Evolutionary conservation across 53 echinoderm and acorn worm species (phyloP).

Genomic region (Astropecten irregularis): DNA sequence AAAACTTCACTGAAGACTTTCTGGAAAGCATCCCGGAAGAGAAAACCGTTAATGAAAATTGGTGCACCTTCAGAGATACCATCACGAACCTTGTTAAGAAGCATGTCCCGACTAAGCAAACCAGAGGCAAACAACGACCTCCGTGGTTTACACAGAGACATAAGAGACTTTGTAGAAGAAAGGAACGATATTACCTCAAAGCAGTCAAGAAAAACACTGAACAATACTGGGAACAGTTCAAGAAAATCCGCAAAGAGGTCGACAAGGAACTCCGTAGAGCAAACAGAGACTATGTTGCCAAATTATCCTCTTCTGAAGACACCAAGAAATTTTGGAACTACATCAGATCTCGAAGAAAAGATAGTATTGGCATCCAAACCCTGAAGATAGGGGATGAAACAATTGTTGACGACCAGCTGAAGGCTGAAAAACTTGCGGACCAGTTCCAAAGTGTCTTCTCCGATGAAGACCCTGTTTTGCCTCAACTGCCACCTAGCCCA

Average conservation of each 20-base stretch:
- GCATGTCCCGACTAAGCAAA: slow-evolving; percentile 32
- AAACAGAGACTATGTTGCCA: not conserved
- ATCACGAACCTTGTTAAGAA: slow-evolving; percentile 14
- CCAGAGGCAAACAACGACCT: slow-evolving; percentile 3
- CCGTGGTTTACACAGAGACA: slow-evolving; percentile 54
- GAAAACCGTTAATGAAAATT: slow-evolving; percentile 21
- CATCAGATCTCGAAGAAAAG: slow-evolving; percentile 44
- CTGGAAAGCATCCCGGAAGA: not conserved
- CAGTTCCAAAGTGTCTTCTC: slow-evolving; percentile 47
- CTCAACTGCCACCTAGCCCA: slow-evolving; percentile 1
- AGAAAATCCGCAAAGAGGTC: not conserved
- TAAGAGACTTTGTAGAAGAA: slow-evolving; percentile 49
- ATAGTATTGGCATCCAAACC: slow-evolving; percentile 41
- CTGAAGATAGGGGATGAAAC: slow-evolving; percentile 23
- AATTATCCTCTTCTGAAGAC: not conserved
- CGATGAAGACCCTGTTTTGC: not conserved
- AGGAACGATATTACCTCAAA: slow-evolving; percentile 47
- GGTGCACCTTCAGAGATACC: slow-evolving; percentile 7
- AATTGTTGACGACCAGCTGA: slow-evolving; percentile 49
- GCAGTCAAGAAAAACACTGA: not conserved
- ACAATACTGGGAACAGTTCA: slow-evolving; percentile 41
- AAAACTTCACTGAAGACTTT: slow-evolving; percentile 1
- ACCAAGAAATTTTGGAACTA: slow-evolving; percentile 42
- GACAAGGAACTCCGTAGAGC: slow-evolving; percentile 21
- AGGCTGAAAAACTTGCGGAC: slow-evolving; percentile 46